These are phyloP conservation scores for Onchidella celtica DNA, from an alignment of 2,888 invertebrate species.

Conservation along the genomic window DNA sequence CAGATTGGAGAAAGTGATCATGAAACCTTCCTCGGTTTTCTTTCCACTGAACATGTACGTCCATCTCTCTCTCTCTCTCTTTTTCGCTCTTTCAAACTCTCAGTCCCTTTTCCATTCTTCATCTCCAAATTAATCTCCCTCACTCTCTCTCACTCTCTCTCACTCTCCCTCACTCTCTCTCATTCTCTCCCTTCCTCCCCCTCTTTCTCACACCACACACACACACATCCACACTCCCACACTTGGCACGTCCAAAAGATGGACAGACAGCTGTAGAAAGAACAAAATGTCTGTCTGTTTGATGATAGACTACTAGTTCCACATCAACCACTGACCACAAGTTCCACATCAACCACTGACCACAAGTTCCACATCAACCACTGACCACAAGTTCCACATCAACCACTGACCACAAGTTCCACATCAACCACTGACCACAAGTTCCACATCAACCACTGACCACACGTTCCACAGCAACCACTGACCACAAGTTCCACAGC, in stretches of 20 bases:
- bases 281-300: no score
- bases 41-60: no score
- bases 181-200: constrained; percentile 16
- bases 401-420: not conserved
- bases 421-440: not conserved
- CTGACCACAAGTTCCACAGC: no score
- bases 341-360: no score
- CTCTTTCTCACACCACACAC: not conserved
- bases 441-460: no score
- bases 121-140: not conserved
- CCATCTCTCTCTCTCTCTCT: not conserved
- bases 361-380: not conserved
- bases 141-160: constrained; percentile 1
- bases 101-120: not conserved
- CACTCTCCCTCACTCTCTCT: constrained; percentile 8
- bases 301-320: no score
- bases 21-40: no score
- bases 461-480: no score
- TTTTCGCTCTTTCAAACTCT: not conserved
- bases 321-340: no score
- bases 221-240: not conserved
- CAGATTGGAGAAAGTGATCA: no score
- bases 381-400: not conserved
- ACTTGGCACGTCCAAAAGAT: no score
- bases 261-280: no score